phyloP scores from a whole-genome alignment of 2,797 vertebrate species.

The Coregonus ussuriensis region DNA sequence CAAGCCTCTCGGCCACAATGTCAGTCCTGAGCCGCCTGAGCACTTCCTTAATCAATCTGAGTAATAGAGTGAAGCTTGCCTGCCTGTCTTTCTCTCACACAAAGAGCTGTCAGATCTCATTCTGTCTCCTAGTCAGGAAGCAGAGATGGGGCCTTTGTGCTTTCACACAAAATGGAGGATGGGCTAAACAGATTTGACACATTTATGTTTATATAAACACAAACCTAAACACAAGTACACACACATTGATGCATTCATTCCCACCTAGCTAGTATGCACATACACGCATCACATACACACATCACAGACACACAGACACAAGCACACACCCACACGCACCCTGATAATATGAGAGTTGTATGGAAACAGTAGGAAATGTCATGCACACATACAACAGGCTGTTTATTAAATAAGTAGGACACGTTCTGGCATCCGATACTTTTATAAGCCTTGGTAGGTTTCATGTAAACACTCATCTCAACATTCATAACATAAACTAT shows the following conservation, averaged over 20 bases:
- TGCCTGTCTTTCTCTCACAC: slow-evolving; percentile 15
- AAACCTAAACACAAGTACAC: slow-evolving; percentile 22
- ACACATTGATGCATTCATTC: neutral
- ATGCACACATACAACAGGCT: slow-evolving; percentile 43
- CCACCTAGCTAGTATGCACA: neutral
- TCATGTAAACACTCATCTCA: slow-evolving; percentile 39
- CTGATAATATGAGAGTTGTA: neutral
- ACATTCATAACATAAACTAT: slow-evolving; percentile 26
- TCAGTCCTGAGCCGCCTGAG: slow-evolving; percentile 63
- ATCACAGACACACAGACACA: neutral
- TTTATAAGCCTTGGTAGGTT: slow-evolving; percentile 45
- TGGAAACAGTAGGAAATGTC: slow-evolving; percentile 67
- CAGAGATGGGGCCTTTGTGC: slow-evolving; percentile 19
- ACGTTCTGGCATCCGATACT: slow-evolving; percentile 48
- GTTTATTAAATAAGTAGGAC: slow-evolving; percentile 42
- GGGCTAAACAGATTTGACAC: slow-evolving; percentile 58
- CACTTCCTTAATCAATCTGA: slow-evolving; percentile 71
- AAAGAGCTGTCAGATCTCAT: slow-evolving; percentile 60
- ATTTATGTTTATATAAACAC: slow-evolving; percentile 36
- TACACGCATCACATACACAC: neutral
- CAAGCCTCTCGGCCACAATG: slow-evolving; percentile 45
- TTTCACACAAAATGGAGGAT: slow-evolving; percentile 29
- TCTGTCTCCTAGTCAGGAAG: slow-evolving; percentile 32
- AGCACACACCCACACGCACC: neutral
- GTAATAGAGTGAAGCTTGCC: slow-evolving; percentile 63